Base-by-base conservation (phyloP, 1,140 invertebrate genomes). In the Chlorops oryzae region DNA sequence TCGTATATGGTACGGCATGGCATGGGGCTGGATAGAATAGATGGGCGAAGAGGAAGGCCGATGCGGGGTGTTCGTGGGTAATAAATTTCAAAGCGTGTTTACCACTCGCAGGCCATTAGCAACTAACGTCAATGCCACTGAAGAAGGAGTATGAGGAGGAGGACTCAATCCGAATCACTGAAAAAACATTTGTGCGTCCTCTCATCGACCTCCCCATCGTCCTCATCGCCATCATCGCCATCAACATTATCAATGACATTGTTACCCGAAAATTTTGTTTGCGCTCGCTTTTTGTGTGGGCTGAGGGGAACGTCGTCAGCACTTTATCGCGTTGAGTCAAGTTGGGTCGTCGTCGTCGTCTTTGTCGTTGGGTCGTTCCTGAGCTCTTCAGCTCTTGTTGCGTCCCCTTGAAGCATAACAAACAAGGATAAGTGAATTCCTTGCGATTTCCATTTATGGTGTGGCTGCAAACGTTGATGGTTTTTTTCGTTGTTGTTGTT, bases 361-460 rank as follows among this genome's bases (percentile, higher is more conserved):
- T 32, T 32, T 32, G 9, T 32, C 28, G 28, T 15, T 32, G 15
- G 9, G 12, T 23, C 17, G 13, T 41, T 41, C 39, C 28, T n/a
- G n/a, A n/a, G 28, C 28, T 15, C 28, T 15, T 32, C 28, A 9
- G 9, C 28, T 32, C 28, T 32, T 15, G 28, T 15, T 32, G 28
- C 28, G 28, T 9, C 28, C 63, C 62, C 62, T 63, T 65, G 65
- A 65, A 65, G 62, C 62, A 65, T 65, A 65, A 65, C 62, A 65
- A 65, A 65, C 63, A 65, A 60, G 62, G 58, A 64, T 65, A 65
- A 65, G 62, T 65, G 62, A 65, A 65, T 65, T 65, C 63, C 60
- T 64, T 65, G 58, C 59, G 62, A 59, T 65, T 7, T 13, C n/a
- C n/a, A 32, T 9, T 7, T 32, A 32, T 32, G 27, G n/a, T n/a